These are phyloP conservation scores for Platyscapa corneri DNA, from an alignment of 1,140 invertebrate species.

Conservation along the genomic window DNA sequence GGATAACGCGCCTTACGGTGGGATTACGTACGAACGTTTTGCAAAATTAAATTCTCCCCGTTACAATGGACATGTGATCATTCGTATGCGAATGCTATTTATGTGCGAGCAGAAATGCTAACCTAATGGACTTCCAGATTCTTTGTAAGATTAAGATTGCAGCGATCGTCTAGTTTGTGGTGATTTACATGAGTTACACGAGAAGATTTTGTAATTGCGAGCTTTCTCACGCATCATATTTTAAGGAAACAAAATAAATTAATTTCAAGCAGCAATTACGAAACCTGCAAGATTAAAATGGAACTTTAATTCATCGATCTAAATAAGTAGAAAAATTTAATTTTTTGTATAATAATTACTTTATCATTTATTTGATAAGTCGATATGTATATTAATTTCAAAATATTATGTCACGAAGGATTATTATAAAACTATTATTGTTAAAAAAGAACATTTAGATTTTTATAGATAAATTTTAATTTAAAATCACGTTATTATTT, in stretches of 20 bases:
- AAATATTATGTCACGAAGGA: too few relatives aligned
- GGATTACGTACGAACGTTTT: slow-evolving; percentile 26
- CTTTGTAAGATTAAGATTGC: slow-evolving; percentile 40
- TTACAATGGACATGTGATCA: slow-evolving; percentile 15
- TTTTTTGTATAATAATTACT: too few relatives aligned
- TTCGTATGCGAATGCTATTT: slow-evolving; percentile 52
- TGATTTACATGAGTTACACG: slow-evolving; percentile 27
- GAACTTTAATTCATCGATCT: too few relatives aligned
- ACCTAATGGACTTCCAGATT: slow-evolving; percentile 39
- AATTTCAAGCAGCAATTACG: not conserved
- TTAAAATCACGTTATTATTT: too few relatives aligned
- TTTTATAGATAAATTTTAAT: too few relatives aligned
- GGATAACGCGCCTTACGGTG: slow-evolving; percentile 18
- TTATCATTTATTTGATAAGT: too few relatives aligned
- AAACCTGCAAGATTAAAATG: not conserved
- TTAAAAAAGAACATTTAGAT: too few relatives aligned
- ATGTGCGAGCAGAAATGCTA: slow-evolving; percentile 37
- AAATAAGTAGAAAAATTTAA: too few relatives aligned
- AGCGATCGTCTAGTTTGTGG: not conserved
- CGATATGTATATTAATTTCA: too few relatives aligned
- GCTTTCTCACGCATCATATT: not conserved
- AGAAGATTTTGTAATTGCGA: not conserved
- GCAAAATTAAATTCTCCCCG: slow-evolving; percentile 41
- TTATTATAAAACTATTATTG: too few relatives aligned
- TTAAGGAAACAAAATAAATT: not conserved